Conservation (phyloP, 2,797 vertebrate species). For the Helicolenus hilgendorfi region DNA sequence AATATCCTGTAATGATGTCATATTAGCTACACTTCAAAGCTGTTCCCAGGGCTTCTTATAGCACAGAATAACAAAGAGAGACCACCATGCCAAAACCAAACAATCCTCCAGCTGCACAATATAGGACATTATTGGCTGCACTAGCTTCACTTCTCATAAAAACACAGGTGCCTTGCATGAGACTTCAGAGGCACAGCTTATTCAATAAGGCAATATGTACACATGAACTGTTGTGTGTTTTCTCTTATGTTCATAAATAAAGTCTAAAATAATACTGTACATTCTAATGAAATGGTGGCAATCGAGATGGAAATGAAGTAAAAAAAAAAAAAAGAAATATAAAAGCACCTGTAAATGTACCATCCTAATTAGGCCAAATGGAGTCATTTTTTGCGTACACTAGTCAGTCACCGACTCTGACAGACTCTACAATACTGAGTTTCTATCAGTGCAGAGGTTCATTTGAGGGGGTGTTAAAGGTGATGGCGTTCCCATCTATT, state of each 20-base stretch:
- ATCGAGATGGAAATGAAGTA: constrained; percentile 4
- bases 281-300: constrained; percentile 50
- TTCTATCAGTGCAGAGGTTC: not conserved
- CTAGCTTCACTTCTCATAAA: constrained; percentile 48
- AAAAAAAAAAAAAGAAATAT: not conserved
- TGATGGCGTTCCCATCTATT: not conserved
- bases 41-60: constrained; percentile 36
- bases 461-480: not conserved
- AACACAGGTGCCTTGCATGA: constrained; percentile 55
- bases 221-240: constrained; percentile 50
- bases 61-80: constrained; percentile 27
- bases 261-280: constrained; percentile 61
- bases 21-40: constrained; percentile 49
- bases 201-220: constrained; percentile 82
- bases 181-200: constrained; percentile 76
- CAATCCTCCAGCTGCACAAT: constrained; percentile 40
- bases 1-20: constrained; percentile 33
- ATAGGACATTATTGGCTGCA: constrained; percentile 42
- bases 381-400: constrained; percentile 1
- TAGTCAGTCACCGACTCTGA: not conserved
- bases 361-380: constrained; percentile 37
- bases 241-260: constrained; percentile 59
- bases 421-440: not conserved
- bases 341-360: constrained; percentile 39
- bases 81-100: constrained; percentile 31